Conservation (phyloP, 2,888 invertebrate genomes). For the Corbicula japonica region DNA sequence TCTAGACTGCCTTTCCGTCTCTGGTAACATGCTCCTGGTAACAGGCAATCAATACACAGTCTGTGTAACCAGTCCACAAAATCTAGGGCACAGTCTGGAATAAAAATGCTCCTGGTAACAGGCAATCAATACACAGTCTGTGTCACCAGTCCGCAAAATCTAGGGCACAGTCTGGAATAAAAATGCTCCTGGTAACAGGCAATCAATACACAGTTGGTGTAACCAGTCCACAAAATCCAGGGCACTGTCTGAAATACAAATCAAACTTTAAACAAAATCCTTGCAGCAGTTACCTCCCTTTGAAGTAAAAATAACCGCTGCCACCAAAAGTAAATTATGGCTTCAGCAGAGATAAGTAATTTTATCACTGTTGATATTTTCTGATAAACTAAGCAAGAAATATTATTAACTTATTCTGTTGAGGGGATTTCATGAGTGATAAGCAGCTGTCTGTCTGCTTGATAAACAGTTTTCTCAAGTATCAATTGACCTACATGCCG, state of each 20-base stretch:
- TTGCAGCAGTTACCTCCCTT: too few species aligned
- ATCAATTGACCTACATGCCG: too few species aligned
- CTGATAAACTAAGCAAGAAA: too few species aligned
- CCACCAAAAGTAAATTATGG: too few species aligned
- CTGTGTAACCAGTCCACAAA: conserved; percentile 88
- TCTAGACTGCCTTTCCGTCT: conserved; percentile 87
- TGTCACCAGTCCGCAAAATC: conserved; percentile 87
- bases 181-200: conserved; percentile 87
- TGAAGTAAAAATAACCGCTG: too few species aligned
- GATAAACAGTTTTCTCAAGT: too few species aligned
- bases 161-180: conserved; percentile 44
- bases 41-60: conserved; percentile 87
- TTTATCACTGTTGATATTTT: too few species aligned
- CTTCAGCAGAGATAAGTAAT: too few species aligned
- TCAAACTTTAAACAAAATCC: too few species aligned
- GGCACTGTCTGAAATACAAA: conserved; percentile 31
- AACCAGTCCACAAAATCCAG: conserved; percentile 87
- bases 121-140: conserved; percentile 87
- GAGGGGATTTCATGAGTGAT: too few species aligned
- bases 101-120: conserved; percentile 87
- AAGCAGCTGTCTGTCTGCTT: too few species aligned
- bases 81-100: conserved; percentile 66
- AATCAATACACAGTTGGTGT: conserved; percentile 87
- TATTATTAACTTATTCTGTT: too few species aligned
- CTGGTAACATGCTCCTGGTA: conserved; percentile 90